Base-by-base conservation (phyloP, 2,113 vertebrate genomes). In the Salminus brasiliensis region DNA sequence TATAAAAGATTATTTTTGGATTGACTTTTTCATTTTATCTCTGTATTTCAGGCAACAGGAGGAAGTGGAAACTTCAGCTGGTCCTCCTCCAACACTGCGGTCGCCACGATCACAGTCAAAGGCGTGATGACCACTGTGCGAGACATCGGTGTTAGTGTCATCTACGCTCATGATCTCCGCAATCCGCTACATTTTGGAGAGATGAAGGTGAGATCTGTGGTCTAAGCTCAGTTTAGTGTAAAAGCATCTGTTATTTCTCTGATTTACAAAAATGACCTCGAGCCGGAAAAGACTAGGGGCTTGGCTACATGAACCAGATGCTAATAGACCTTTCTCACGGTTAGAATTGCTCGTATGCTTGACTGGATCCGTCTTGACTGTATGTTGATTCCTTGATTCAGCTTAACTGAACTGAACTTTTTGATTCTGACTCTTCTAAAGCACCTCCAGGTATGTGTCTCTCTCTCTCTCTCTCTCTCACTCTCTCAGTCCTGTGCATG, bases 31-130 rank as follows among this genome's bases (percentile, higher is more conserved):
- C 15, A 62, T 15, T 29, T 13, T 4, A 2, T 5, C 27, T 13
- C 39, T 23, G 0, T 12, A 5, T 78, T 55, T 47, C 86, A 94
- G 98, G 96, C 95, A 8, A 89, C 87, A 0, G 97, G 97, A 36
- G 98, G 96, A 60, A 98, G 97, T 79, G 97, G 98, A 25, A 98
- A 99, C 87, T 99, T 99, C 90, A 97, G 91, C 85, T 98, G 98
- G 98, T 95, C 95, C 7, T 96, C 89, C 0, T 98, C 97, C 18
- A 95, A 91, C 84, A 84, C 89, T 15, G 83, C 88, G 39, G 96
- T 98, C 3, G 95, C 96, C 81, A 96, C 95, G 0, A 95, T 99
- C 81, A 98, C 96, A 0, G 95, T 96, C 32, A 98, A 95, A 83
- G 98, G 97, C 0, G 85, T 95, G 47, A 95, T 98, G 95, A 94